A percentile compares a stretch with the other conserved stretches of the same genome.
These are phyloP conservation scores for Prunella strophiata DNA, from an alignment of 2,797 vertebrate genomes.

Conservation along the genomic window DNA sequence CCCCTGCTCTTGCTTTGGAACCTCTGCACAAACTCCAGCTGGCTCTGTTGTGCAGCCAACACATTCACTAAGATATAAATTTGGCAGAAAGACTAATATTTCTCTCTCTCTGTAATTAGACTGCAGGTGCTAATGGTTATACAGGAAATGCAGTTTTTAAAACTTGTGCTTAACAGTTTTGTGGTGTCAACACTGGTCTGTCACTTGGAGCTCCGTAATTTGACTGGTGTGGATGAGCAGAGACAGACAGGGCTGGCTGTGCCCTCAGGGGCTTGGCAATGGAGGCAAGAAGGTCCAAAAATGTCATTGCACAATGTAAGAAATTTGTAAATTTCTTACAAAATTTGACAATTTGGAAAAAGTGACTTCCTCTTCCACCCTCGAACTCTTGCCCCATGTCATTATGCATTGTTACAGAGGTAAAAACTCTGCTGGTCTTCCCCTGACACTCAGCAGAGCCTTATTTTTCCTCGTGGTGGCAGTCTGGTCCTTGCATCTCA, in stretches of 20 bases:
- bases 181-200: background rate
- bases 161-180: background rate
- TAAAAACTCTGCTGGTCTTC: background rate
- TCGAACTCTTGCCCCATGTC: accelerated
- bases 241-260: background rate
- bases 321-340: no score
- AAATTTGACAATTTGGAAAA: background rate
- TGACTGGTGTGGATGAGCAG: background rate
- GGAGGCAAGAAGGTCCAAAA: background rate
- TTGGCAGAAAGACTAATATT: background rate
- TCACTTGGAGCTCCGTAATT: background rate
- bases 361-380: background rate
- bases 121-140: accelerated
- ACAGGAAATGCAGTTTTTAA: background rate
- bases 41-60: background rate
- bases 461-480: background rate
- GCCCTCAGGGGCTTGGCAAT: background rate
- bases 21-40: background rate
- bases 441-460: background rate
- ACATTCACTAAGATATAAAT: background rate
- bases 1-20: background rate
- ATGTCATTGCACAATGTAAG: background rate
- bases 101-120: background rate
- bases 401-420: accelerated
- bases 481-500: accelerated